Base-by-base conservation (phyloP, 2,888 invertebrate genomes). In the Eueremaeus valkanovi region DNA sequence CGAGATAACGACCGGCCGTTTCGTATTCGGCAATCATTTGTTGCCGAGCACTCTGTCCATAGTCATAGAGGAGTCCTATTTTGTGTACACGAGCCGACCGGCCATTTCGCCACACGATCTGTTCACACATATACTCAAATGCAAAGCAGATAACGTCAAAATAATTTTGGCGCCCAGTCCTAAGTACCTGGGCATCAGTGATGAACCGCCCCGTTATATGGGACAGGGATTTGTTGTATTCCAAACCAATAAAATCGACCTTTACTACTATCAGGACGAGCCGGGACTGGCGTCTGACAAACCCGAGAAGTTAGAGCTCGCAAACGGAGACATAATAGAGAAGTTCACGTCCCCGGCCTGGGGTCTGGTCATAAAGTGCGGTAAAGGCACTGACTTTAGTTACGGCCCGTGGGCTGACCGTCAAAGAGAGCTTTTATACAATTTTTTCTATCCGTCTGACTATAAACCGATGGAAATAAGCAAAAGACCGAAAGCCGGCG, bases 401-500 rank as follows among this genome's bases (percentile, higher is more conserved):
- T 99, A 98, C 82, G 98, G 98, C 0, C 98, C 98, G 0, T 99
- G 98, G 98, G 98, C 97, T 3, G 98, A 99, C 83, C 88, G 96
- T 73, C 98, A 99, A 83, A 88, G 98, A 78, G 96, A 96, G 82
- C 90, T 93, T 84, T 86, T 99, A 42, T 97, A 93, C 85, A 93
- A 90, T 84, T 95, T 97, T 84, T 99, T 99, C 85, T 97, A 92
- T 83, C 98, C 95, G 9, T 90, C 91, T 74, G 82, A 84, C 78
- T 85, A 84, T 79, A 83, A 84, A 77, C 80, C 81, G 1, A 78
- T 83, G 78, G 80, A 84, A 81, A 82, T 92, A 0, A 93, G 93
- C 0, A 89, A 90, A 76, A 88, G 90, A 63, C 92, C 93, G 0
- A 88, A 89, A 81, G 91, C 95, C 0, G 96, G 96, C 0, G 93